phyloP scores from a whole-genome alignment of 2,888 invertebrate genomes.

The Tenthredo scrophulariae region DNA sequence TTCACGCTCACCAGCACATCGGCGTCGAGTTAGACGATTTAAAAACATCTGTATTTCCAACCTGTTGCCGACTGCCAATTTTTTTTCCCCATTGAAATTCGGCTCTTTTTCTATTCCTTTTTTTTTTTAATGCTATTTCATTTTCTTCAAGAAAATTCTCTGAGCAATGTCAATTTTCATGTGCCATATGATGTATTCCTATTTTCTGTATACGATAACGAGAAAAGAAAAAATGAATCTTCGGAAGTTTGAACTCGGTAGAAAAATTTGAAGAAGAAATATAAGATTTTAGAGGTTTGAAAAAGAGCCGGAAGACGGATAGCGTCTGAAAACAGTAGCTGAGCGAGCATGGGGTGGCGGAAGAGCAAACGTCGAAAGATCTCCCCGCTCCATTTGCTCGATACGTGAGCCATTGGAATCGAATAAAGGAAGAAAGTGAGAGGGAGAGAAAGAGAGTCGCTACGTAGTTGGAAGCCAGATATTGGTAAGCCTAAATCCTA shows the following conservation, averaged over 20 bases:
- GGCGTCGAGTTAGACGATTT: conserved; percentile 23
- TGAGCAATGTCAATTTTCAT: neutral
- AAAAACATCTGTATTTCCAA: conserved; percentile 60
- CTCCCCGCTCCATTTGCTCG: conserved; percentile 48
- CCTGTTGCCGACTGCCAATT: conserved; percentile 56
- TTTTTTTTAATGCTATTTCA: neutral
- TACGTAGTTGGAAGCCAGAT: conserved; percentile 55
- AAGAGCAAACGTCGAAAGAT: conserved; percentile 50
- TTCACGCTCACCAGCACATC: conserved; percentile 11
- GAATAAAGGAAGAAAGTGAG: conserved; percentile 66
- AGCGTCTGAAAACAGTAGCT: conserved; percentile 19
- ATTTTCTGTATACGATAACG: no score
- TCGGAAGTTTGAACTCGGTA: neutral
- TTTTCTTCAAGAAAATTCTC: neutral
- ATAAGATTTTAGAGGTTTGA: neutral
- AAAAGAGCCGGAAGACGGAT: conserved; percentile 28
- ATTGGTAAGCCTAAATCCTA: conserved; percentile 44
- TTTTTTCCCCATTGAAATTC: conserved; percentile 55
- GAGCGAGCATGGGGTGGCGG: neutral
- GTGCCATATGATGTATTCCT: neutral
- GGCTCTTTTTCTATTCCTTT: neutral
- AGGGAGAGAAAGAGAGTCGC: conserved; percentile 56
- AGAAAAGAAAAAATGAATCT: neutral
- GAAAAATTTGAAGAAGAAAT: neutral
- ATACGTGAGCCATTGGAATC: conserved; percentile 62